Percentiles rank a stretch among this genome's conserved stretches.
phyloP scores from a whole-genome alignment of 2,113 vertebrate species.

The Perccottus glenii region DNA sequence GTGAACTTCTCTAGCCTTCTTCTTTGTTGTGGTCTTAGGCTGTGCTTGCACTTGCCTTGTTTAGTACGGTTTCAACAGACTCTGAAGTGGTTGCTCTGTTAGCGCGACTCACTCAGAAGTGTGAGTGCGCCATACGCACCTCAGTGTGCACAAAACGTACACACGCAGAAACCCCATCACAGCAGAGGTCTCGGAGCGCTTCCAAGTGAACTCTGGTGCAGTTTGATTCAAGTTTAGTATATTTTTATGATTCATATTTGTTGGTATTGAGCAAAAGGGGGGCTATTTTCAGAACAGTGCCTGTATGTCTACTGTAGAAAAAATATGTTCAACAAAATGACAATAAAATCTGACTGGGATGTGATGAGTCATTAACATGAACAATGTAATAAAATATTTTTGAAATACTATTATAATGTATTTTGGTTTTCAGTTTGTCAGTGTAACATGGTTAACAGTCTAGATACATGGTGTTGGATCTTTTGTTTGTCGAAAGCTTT shows the following conservation, averaged over 20 bases:
- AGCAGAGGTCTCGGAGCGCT: too few relatives aligned
- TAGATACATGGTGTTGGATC: too few relatives aligned
- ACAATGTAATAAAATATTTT: constrained; percentile 71
- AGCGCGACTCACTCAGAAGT: too few relatives aligned
- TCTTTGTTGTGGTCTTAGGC: neutral
- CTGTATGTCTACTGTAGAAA: constrained; percentile 27
- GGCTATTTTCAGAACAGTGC: constrained; percentile 28
- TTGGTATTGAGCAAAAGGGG: neutral
- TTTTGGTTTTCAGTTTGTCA: constrained; percentile 1
- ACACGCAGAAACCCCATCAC: too few relatives aligned
- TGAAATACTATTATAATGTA: constrained; percentile 48
- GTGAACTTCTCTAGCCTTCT: neutral
- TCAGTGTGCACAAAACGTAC: too few relatives aligned
- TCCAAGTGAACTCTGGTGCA: too few relatives aligned
- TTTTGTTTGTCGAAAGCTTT: too few relatives aligned
- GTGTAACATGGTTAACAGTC: too few relatives aligned
- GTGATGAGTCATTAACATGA: constrained; percentile 45
- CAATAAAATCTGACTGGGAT: constrained; percentile 43
- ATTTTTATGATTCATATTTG: neutral
- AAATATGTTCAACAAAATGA: constrained; percentile 13
- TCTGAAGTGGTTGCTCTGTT: too few relatives aligned
- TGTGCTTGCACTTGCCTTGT: too few relatives aligned
- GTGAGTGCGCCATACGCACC: too few relatives aligned
- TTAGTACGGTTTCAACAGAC: too few relatives aligned
- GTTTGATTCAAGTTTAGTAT: neutral